Evolutionary conservation across 2,113 vertebrate species (phyloP), one percentile per base, ranked within the genome.

Genomic region (Poeciliopsis retropinna): DNA sequence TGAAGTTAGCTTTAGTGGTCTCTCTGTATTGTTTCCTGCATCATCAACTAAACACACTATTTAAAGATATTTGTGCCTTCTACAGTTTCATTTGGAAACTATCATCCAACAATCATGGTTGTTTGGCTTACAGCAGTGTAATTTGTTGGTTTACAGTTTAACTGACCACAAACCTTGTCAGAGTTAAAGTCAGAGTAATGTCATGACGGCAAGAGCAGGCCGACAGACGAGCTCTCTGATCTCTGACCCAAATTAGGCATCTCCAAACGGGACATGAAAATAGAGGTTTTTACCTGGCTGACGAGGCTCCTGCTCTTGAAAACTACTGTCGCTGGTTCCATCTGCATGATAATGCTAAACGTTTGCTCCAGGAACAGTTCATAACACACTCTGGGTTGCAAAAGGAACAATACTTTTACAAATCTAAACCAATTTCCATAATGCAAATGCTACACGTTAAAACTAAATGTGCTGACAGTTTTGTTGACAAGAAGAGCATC

Each of bases 231-330:
- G 60, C 60, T 51, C 62, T 72, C 37, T 76, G 73, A 63, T 73
- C 61, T 73, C 79, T 69, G 60, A 77, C 80, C 72, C 47, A 78
- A 71, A 80, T 78, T 17, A 39, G 69, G 30, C 29, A 22, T 29
- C 70, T 39, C 17, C 0, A 19, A 54, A 41, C 5, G 15, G 17
- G 47, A 54, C 22, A 54, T 54, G 3, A 15, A 47, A 47, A 17
- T 47, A 15, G 6, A 47, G 17, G 44, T 6, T 47, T 47, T 19
- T 47, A 15, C 17, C 44, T 0, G 17, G 15, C 19, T 17, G 7
- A 19, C 19, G 14, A 17, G 44, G 15, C 44, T 17, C 5, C 44
- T 47, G 15, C 44, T 19, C 44, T 17, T 47, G 44, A 47, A 47
- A 47, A 47, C 44, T 47, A 22, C 14, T 1, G 4, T 47, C 44